Evolutionary conservation across 2,888 invertebrate species (phyloP), one percentile per base, ranked within the genome.

Genomic region (Mythimna vitellina): DNA sequence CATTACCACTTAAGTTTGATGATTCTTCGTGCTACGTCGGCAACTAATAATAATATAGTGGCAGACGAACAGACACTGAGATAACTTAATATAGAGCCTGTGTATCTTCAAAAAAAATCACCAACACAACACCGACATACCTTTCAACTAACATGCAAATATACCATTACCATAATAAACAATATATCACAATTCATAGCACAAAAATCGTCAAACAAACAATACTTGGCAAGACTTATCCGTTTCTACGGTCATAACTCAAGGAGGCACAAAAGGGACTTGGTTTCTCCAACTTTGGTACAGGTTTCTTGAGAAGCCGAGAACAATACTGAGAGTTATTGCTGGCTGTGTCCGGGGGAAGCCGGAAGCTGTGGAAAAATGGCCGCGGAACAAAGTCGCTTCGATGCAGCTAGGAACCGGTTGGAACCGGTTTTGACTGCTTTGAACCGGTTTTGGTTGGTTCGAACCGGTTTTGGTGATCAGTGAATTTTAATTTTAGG

Each of bases 271-370:
- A 93, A 93, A 87, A 88, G 86, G 71, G 80, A 83, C 74, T 82
- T 78, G 88, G 66, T 73, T 68, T 74, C 68, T 82, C 88, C 83
- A 90, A 91, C 83, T 91, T 90, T 78, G 81, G 82, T 82, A 77
- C 87, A 86, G 88, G 90, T 87, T 91, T 87, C 92, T 92, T 90
- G 86, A 87, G 86, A 85, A 84, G 83, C 82, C 57, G 87, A 88
- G 91, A 93, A 93, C 93, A 93, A 93, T 92, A 91, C 89, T 67
- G 80, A 89, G 92, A 93, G 85, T 92, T 93, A 93, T 92, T 65
- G 88, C 89, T 63, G 66, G 65, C 73, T 72, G 88, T 83, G 89
- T 92, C 93, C 91, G 92, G 89, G 86, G 90, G 90, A 90, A 89
- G 76, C 85, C 85, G 89, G 89, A 88, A 83, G 75, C 81, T 74